Percentiles rank a stretch among this genome's conserved stretches.
phyloP scores from a whole-genome alignment of 2,888 invertebrate genomes.

The Cheilosia urbana region DNA sequence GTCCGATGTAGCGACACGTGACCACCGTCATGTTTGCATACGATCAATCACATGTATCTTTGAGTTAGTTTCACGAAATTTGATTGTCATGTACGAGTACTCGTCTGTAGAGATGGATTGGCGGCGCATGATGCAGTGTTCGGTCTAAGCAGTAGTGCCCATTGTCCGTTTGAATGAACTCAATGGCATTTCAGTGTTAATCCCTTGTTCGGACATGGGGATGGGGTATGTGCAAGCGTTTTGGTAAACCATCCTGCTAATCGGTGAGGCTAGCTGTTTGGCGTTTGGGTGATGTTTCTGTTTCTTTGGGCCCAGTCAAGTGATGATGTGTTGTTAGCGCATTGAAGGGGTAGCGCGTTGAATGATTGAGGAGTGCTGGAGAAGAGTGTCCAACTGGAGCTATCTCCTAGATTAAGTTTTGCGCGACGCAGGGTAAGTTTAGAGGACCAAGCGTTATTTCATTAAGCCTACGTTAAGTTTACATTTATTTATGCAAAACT shows the following conservation, averaged over 20 bases:
- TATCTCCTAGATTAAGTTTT: no score
- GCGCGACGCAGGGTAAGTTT: no score
- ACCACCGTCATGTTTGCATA: constrained; percentile 84
- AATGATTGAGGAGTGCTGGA: constrained; percentile 10
- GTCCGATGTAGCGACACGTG: constrained; percentile 82
- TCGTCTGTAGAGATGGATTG: constrained; percentile 70
- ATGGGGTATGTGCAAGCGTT: constrained; percentile 29
- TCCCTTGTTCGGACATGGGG: constrained; percentile 48
- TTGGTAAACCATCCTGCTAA: constrained; percentile 73
- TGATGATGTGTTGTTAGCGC: constrained; percentile 23
- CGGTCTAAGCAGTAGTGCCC: constrained; percentile 27
- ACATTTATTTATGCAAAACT: no score
- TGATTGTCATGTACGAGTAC: constrained; percentile 65
- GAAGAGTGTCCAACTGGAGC: neutral
- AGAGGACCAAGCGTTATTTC: no score
- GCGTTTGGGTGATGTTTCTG: constrained; percentile 24
- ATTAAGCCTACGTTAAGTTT: no score
- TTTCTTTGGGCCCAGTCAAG: constrained; percentile 40
- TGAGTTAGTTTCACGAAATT: constrained; percentile 65
- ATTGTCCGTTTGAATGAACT: constrained; percentile 71
- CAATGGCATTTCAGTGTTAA: constrained; percentile 33
- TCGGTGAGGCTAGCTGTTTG: constrained; percentile 48
- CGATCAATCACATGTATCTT: constrained; percentile 80
- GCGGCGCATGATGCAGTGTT: constrained; percentile 42
- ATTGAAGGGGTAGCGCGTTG: neutral